These are phyloP conservation scores for Sphaerodactylus townsendi DNA, from an alignment of 2,113 vertebrate species.

Conservation along the genomic window DNA sequence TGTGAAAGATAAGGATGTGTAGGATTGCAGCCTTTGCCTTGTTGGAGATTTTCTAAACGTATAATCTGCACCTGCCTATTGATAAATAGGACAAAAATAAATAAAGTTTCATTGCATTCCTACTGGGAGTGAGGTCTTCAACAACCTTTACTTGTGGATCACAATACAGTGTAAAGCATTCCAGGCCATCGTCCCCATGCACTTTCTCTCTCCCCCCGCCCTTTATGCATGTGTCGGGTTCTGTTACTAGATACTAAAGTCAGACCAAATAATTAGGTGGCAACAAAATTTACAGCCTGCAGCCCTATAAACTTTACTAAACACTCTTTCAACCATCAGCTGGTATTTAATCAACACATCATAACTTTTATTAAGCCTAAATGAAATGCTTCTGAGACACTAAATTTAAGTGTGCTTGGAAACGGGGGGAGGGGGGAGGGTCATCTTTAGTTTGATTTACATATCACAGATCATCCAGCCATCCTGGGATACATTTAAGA, in stretches of 20 bases:
- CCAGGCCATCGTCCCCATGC: not conserved
- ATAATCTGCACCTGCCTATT: not conserved
- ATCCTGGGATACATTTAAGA: conserved; percentile 27
- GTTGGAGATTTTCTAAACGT: not conserved
- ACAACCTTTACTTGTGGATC: not conserved
- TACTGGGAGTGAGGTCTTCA: not conserved
- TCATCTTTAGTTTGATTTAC: conserved; percentile 67
- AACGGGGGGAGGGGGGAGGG: conserved; percentile 39
- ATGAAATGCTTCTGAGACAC: conserved; percentile 67
- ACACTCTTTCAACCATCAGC: conserved; percentile 65
- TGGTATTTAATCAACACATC: conserved; percentile 73
- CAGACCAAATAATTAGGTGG: conserved; percentile 67
- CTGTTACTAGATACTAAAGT: conserved; percentile 55
- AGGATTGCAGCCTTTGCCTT: not conserved
- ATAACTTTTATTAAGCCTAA: conserved; percentile 74
- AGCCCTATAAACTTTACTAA: conserved; percentile 65
- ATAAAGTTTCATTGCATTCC: not conserved
- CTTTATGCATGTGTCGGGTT: conserved; percentile 35
- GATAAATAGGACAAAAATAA: not conserved
- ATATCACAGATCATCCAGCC: conserved; percentile 54
- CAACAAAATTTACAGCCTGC: conserved; percentile 62
- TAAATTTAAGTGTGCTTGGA: conserved; percentile 71
- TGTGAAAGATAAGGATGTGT: not conserved
- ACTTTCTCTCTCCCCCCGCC: conserved; percentile 26
- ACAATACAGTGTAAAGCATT: not conserved